These are phyloP conservation scores for Burhinus oedicnemus DNA, from an alignment of 2,113 vertebrate genomes.

Conservation along the genomic window DNA sequence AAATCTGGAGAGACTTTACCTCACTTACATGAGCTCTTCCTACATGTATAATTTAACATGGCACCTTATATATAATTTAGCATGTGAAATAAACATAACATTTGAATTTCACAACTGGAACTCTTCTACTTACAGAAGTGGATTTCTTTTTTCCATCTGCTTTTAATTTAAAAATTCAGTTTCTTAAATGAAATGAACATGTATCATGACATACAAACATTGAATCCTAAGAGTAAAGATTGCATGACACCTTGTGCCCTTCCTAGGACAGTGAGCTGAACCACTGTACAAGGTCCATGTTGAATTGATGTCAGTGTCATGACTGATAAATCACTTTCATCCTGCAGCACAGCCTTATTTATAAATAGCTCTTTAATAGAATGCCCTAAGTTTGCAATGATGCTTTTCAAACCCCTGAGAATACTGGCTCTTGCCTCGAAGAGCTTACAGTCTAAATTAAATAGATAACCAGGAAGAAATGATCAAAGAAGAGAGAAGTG, in stretches of 20 bases:
- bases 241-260: background rate
- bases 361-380: slow-evolving; percentile 52
- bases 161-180: background rate
- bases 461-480: slow-evolving; percentile 49
- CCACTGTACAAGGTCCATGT: background rate
- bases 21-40: slow-evolving; percentile 49
- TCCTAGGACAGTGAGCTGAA: background rate
- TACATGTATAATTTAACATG: slow-evolving; percentile 68
- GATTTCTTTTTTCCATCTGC: background rate
- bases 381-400: slow-evolving; percentile 20
- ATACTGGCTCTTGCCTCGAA: slow-evolving; percentile 29
- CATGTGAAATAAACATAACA: slow-evolving; percentile 54
- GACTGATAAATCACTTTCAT: slow-evolving; percentile 22
- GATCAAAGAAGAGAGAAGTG: slow-evolving; percentile 8
- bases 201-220: background rate
- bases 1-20: slow-evolving; percentile 34
- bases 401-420: slow-evolving; percentile 46
- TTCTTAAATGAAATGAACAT: background rate
- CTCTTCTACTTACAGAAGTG: slow-evolving; percentile 9
- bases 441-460: slow-evolving; percentile 44
- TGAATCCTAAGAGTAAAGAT: background rate
- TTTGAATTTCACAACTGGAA: slow-evolving; percentile 65
- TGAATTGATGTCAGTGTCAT: background rate
- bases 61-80: slow-evolving; percentile 69
- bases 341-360: slow-evolving; percentile 12